Evolutionary conservation across 2,888 invertebrate species (phyloP).

Genomic region (Heteromyza rotundicornis): DNA sequence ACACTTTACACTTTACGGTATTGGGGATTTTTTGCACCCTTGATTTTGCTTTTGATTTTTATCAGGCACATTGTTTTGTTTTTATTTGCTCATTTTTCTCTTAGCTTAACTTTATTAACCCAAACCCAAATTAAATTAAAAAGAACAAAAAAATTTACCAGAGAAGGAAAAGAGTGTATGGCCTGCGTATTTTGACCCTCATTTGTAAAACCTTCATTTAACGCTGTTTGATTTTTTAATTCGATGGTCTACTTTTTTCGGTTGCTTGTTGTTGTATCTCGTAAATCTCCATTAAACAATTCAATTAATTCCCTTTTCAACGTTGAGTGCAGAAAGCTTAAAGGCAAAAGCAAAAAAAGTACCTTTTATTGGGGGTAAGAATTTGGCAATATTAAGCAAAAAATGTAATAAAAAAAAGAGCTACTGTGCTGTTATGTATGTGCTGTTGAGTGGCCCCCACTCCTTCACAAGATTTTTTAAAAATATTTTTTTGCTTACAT

Average conservation of each 20-base stretch:
- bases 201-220: slow-evolving; percentile 40
- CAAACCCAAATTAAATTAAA: too few relatives aligned
- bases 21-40: too few relatives aligned
- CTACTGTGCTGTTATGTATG: too few relatives aligned
- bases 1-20: background rate
- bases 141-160: background rate
- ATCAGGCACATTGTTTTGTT: background rate
- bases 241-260: background rate
- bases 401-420: too few relatives aligned
- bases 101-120: too few relatives aligned
- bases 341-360: background rate
- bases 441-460: too few relatives aligned
- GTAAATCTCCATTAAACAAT: slow-evolving; percentile 52
- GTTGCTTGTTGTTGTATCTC: too few relatives aligned
- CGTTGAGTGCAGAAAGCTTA: slow-evolving; percentile 15
- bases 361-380: too few relatives aligned
- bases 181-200: slow-evolving; percentile 37
- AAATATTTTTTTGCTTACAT: too few relatives aligned
- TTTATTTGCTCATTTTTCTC: too few relatives aligned
- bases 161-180: background rate
- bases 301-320: slow-evolving; percentile 40
- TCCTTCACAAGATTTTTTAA: too few relatives aligned
- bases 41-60: background rate
- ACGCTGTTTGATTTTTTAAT: slow-evolving; percentile 35
- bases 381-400: too few relatives aligned